Evolutionary conservation across 2,888 invertebrate genomes (phyloP), one percentile per base, ranked within the genome.

Genomic region (Rhagium mordax): DNA sequence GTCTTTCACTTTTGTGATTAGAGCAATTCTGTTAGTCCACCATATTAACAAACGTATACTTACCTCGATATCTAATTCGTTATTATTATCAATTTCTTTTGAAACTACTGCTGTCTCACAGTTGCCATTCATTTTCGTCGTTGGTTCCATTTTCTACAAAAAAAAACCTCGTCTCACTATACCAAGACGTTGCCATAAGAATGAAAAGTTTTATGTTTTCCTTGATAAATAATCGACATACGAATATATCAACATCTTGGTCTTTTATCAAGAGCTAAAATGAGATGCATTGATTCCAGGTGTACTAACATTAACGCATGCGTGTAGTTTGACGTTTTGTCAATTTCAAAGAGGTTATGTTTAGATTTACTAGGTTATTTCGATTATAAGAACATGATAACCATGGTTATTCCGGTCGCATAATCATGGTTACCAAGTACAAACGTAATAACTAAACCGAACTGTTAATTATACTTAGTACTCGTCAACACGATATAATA

Each of bases 1-100:
- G 51, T 79, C 81, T 81, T 80, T 81, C 79, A 78, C 79, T 81
- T 81, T 78, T 71, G 53, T 55, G 57, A 70, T 67, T 51, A 55
- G 57, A 62, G 53, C 49, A 6, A 47, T 47, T 29, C 60, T 60
- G 33, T 65, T 57, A 67, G 1, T 20, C 10, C 55, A 49, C 20
- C 24, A 13, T 16, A 64, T 18, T 16, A 6, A 3, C 15, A 47
- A n/a, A 20, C 24, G 18, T 21, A 33, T 60, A 71, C 76, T 71
- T 74, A 74, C 76, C 70, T 65, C 55, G 55, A 24, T 47, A 47
- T 57, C 24, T 20, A 47, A 57, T 20, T 33, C 24, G 27, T 48
- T 65, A 33, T 65, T 65, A 41, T 57, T 47, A 18, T 47, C 47
- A 21, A 47, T 8, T 47, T 61, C 61, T 47, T 61, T 20, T 21